These are phyloP conservation scores for Pectinophora gossypiella DNA, from an alignment of 1,140 invertebrate species.

Conservation along the genomic window DNA sequence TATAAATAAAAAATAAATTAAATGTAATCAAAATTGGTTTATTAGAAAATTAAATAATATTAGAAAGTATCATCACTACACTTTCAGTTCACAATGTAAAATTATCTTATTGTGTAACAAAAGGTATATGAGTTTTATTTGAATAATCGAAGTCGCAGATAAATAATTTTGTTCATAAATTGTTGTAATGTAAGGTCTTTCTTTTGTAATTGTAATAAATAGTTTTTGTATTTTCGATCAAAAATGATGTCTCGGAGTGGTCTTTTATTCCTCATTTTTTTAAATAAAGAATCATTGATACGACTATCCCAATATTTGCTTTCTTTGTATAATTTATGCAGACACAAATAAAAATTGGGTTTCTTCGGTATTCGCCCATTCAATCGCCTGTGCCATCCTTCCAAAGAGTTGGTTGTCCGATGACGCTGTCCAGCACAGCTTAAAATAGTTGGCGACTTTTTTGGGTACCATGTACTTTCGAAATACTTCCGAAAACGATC, in stretches of 20 bases:
- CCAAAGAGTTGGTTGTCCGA: not conserved
- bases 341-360: not conserved
- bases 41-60: too few species aligned
- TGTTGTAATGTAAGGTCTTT: not conserved
- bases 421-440: not conserved
- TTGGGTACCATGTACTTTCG: not conserved
- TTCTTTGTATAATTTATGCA: slow-evolving; percentile 3
- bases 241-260: not conserved
- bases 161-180: slow-evolving; percentile 2
- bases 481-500: not conserved
- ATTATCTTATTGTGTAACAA: too few species aligned
- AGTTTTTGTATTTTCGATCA: not conserved
- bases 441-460: not conserved
- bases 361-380: not conserved
- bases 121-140: too few species aligned
- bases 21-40: too few species aligned
- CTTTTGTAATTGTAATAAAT: not conserved
- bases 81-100: too few species aligned
- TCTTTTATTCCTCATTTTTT: not conserved
- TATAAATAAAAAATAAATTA: too few species aligned
- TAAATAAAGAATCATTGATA: not conserved
- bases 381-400: not conserved
- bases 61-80: too few species aligned
- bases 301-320: not conserved
- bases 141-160: not conserved